Conservation (phyloP, 2,113 vertebrate species). For the Capra hircus region DNA sequence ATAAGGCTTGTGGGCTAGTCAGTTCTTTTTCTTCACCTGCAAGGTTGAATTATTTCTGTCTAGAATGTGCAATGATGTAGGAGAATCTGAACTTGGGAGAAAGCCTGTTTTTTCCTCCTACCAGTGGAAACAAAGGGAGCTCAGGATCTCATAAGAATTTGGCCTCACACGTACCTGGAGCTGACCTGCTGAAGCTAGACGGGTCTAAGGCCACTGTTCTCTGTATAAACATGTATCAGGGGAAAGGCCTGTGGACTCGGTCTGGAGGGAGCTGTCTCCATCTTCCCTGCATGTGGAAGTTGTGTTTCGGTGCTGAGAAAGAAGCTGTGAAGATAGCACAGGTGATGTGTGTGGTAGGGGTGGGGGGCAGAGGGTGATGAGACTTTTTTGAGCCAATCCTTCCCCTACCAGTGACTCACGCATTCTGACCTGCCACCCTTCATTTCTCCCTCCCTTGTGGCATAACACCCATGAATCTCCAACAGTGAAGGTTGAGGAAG, state of each 20-base stretch:
- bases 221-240: not conserved
- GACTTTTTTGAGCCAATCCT: not conserved
- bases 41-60: constrained; percentile 16
- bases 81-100: constrained; percentile 1
- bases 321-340: not conserved
- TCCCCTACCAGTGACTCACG: not conserved
- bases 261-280: not conserved
- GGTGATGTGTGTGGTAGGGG: too few relatives aligned
- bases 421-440: not conserved
- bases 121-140: not conserved
- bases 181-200: not conserved
- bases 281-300: not conserved
- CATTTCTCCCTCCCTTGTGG: not conserved
- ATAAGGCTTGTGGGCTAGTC: not conserved
- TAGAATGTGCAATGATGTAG: not conserved
- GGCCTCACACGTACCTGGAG: not conserved
- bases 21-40: not conserved
- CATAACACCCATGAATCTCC: not conserved
- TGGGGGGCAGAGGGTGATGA: not conserved
- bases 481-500: not conserved
- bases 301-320: not conserved
- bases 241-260: not conserved
- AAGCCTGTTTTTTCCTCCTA: not conserved
- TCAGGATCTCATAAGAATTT: not conserved
- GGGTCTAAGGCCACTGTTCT: not conserved